These are phyloP conservation scores for Capitulum mitella DNA, from an alignment of 2,888 invertebrate genomes.

Conservation along the genomic window DNA sequence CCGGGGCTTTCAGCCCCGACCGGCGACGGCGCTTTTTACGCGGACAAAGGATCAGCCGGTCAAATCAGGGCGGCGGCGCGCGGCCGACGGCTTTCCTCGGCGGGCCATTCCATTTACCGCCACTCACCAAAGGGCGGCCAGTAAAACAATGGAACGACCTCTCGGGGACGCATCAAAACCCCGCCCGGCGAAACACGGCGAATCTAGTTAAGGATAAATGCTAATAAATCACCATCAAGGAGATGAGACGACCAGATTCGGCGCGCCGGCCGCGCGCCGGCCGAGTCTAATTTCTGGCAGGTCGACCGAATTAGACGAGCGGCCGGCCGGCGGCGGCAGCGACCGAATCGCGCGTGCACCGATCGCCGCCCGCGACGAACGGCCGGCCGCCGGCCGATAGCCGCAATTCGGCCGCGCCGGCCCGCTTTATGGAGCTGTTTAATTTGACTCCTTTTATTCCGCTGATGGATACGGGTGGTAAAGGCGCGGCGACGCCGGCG, in stretches of 20 bases:
- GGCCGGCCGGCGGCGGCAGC: background rate
- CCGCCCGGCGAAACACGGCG: constrained; percentile 7
- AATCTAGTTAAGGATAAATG: constrained; percentile 25
- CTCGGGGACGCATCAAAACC: constrained; percentile 19
- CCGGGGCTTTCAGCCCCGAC: too few species aligned
- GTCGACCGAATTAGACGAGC: background rate
- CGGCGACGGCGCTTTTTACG: background rate
- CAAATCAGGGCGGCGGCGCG: background rate
- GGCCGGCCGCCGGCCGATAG: background rate
- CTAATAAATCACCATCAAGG: constrained; percentile 23
- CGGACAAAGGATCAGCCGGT: constrained; percentile 4
- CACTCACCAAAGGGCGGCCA: background rate
- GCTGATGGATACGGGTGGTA: constrained; percentile 17
- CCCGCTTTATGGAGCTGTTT: constrained; percentile 21
- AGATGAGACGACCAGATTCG: constrained; percentile 16
- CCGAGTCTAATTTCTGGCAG: constrained; percentile 2
- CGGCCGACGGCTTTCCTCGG: background rate
- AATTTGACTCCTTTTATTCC: constrained; percentile 20
- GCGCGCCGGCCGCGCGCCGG: background rate
- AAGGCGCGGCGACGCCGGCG: background rate
- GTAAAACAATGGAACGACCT: constrained; percentile 22
- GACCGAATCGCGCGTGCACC: background rate
- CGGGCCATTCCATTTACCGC: constrained; percentile 9
- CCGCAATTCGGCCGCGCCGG: background rate
- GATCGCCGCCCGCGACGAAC: background rate